Conservation (phyloP, 2,888 invertebrate genomes). For the Cosmorhoe ocellata region DNA sequence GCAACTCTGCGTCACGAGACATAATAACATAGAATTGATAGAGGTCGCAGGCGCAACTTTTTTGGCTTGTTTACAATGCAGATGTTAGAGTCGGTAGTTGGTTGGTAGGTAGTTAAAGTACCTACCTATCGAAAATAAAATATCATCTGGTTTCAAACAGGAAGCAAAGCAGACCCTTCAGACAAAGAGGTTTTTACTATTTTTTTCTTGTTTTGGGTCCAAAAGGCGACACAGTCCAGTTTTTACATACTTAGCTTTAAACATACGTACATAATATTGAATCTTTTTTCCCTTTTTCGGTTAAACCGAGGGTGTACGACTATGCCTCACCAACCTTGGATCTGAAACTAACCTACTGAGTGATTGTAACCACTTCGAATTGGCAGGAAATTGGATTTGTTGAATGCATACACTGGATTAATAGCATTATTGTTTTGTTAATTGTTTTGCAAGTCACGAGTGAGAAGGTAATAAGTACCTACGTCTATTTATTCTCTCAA, state of each 20-base stretch:
- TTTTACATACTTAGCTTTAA: neutral
- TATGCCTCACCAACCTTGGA: slow-evolving; percentile 7
- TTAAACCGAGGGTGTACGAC: too few species aligned
- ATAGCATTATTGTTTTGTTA: neutral
- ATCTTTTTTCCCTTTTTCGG: neutral
- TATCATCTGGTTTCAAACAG: neutral
- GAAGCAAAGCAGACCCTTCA: neutral
- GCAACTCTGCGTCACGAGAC: too few species aligned
- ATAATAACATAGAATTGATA: too few species aligned
- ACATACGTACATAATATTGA: too few species aligned
- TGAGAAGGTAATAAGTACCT: too few species aligned
- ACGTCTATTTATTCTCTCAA: too few species aligned
- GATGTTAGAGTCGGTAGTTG: too few species aligned
- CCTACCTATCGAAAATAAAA: neutral
- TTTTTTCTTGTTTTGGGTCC: neutral
- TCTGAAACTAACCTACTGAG: neutral
- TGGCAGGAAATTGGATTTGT: slow-evolving; percentile 5
- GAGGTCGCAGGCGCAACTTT: too few species aligned
- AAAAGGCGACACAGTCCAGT: neutral
- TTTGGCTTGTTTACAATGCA: too few species aligned
- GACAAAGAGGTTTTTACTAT: neutral
- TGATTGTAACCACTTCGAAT: slow-evolving; percentile 13
- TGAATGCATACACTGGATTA: neutral
- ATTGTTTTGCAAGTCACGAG: too few species aligned
- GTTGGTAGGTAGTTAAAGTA: too few species aligned